These are phyloP conservation scores for Chaenodraco wilsoni DNA, from an alignment of 2,797 vertebrate species.

Conservation along the genomic window DNA sequence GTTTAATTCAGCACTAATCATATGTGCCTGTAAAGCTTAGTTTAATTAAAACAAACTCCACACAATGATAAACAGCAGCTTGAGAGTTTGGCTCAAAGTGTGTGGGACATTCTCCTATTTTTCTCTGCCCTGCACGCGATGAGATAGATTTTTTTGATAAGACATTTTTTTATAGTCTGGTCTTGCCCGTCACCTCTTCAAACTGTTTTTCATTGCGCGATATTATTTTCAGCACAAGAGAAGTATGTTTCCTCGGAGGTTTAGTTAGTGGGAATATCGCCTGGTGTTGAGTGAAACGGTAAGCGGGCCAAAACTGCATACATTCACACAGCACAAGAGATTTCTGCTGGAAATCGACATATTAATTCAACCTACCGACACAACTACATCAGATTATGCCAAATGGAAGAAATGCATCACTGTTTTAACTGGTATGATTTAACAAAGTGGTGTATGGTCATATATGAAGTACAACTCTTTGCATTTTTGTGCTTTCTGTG, in stretches of 20 bases:
- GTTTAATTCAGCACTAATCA: constrained; percentile 27
- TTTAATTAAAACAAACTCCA: constrained; percentile 51
- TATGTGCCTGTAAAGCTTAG: constrained; percentile 19
- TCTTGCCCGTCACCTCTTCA: constrained; percentile 34
- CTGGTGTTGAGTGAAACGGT: constrained; percentile 46
- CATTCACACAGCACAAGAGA: constrained; percentile 45
- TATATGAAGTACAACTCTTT: constrained; percentile 2
- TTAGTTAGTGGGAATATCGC: constrained; percentile 11
- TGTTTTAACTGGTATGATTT: neutral
- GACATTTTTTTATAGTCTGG: constrained; percentile 5
- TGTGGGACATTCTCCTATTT: neutral
- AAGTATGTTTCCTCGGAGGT: constrained; percentile 21
- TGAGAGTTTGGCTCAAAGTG: constrained; percentile 2
- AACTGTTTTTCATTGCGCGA: constrained; percentile 38
- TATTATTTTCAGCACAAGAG: constrained; percentile 43
- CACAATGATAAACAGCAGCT: constrained; percentile 28
- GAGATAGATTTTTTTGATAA: constrained; percentile 4
- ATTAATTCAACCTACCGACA: constrained; percentile 57
- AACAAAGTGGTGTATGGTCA: constrained; percentile 8
- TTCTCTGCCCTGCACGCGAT: neutral
- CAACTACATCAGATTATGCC: constrained; percentile 77
- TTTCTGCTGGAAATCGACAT: constrained; percentile 38
- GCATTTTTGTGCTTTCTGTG: neutral
- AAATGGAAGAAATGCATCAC: constrained; percentile 49
- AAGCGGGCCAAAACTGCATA: constrained; percentile 19